Evolutionary conservation across 1,140 invertebrate species (phyloP).

Genomic region (Drosophila yakuba): DNA sequence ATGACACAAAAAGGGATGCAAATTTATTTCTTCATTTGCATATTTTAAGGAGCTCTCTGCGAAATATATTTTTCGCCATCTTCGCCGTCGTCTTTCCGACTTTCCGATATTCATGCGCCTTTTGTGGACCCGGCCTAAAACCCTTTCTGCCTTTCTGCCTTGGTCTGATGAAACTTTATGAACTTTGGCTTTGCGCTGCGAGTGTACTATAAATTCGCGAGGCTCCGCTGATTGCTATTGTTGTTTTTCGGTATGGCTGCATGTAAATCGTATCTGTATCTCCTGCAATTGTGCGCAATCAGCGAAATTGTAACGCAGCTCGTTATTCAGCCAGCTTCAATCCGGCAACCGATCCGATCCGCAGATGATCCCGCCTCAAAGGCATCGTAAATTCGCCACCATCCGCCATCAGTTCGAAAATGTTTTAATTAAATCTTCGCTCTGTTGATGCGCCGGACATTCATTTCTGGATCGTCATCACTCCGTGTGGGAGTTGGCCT

Average conservation of each 20-base stretch:
- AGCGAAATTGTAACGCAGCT: conserved; percentile 77
- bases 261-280: conserved; percentile 76
- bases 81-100: conserved; percentile 40
- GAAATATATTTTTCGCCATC: conserved; percentile 75
- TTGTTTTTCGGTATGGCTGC: conserved; percentile 24
- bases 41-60: conserved; percentile 83
- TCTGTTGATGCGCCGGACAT: conserved; percentile 8
- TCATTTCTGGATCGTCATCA: conserved; percentile 31
- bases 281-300: conserved; percentile 77
- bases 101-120: conserved; percentile 65
- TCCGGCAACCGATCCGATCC: conserved; percentile 19
- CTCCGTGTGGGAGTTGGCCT: conserved; percentile 36
- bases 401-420: conserved; percentile 54
- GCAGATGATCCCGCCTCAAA: conserved; percentile 22
- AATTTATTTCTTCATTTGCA: conserved; percentile 85
- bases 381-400: conserved; percentile 47
- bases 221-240: conserved; percentile 72
- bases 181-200: conserved; percentile 72
- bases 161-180: conserved; percentile 79
- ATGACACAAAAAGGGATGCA: conserved; percentile 70
- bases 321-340: conserved; percentile 60
- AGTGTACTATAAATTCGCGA: conserved; percentile 72
- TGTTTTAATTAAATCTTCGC: conserved; percentile 75
- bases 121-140: conserved; percentile 6
- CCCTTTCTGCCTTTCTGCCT: conserved; percentile 23